A percentile compares a stretch with the other conserved stretches of the same genome.
phyloP scores from a whole-genome alignment of 1,140 invertebrate species.

The Philaenus spumarius region DNA sequence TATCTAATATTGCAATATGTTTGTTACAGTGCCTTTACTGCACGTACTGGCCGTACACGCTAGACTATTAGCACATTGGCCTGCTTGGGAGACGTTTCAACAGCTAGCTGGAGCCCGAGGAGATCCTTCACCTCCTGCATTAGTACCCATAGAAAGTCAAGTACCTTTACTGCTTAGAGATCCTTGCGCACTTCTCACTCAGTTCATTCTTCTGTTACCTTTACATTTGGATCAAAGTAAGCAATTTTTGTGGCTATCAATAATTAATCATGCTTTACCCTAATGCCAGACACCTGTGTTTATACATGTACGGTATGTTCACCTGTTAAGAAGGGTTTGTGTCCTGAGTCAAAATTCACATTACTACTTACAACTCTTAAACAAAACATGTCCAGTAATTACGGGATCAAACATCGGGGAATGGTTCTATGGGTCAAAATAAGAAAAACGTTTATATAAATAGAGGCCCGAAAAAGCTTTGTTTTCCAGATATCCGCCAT shows the following conservation, averaged over 20 bases:
- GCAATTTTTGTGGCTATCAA: no score
- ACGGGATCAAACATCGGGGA: no score
- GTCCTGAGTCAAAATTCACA: no score
- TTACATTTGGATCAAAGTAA: conserved; percentile 78
- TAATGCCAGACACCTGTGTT: neutral
- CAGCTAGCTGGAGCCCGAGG: conserved; percentile 48
- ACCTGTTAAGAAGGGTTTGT: conserved; percentile 5
- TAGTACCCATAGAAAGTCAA: conserved; percentile 50
- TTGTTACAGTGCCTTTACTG: conserved; percentile 68
- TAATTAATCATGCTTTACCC: conserved; percentile 11
- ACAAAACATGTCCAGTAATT: no score
- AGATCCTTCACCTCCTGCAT: conserved; percentile 34
- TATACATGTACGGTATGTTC: neutral
- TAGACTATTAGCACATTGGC: conserved; percentile 60
- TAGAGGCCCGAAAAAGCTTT: no score
- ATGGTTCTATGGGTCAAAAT: no score
- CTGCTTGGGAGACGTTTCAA: conserved; percentile 56
- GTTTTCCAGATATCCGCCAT: no score
- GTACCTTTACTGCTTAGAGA: conserved; percentile 81
- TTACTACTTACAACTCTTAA: no score
- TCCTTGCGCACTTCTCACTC: conserved; percentile 73
- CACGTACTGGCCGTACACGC: conserved; percentile 83
- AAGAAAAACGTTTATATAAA: no score
- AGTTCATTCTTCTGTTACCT: conserved; percentile 79
- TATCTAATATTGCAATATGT: neutral